These are phyloP conservation scores for Dicrurus megarhynchus DNA, from an alignment of 2,113 vertebrate genomes.

Conservation along the genomic window DNA sequence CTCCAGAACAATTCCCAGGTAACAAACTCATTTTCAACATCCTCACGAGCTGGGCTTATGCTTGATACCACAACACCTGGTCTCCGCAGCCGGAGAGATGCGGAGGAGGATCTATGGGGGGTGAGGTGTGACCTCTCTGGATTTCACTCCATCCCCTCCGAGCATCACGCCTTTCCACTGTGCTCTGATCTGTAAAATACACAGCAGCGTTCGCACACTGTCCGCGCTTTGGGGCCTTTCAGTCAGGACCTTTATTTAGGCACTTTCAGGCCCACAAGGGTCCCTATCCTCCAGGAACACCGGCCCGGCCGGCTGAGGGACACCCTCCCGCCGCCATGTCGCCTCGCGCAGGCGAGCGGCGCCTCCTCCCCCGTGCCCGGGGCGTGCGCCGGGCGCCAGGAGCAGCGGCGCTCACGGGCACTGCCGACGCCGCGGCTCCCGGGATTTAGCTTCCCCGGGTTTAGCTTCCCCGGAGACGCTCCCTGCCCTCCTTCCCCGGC, in stretches of 20 bases:
- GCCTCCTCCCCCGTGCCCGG: neutral
- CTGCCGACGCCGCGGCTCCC: neutral
- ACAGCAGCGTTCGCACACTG: rapidly evolving
- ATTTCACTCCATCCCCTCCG: neutral
- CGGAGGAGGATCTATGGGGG: neutral
- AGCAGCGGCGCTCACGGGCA: neutral
- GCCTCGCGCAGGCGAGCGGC: neutral
- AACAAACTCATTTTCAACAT: neutral
- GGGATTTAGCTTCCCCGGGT: no score
- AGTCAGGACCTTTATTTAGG: rapidly evolving
- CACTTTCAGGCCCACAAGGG: rapidly evolving
- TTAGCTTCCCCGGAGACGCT: no score
- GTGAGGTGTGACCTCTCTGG: neutral
- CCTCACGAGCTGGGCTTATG: neutral
- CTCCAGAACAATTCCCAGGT: neutral
- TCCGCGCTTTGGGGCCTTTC: rapidly evolving
- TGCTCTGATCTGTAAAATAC: rapidly evolving
- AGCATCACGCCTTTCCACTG: rapidly evolving
- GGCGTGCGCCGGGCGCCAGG: neutral
- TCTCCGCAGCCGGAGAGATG: neutral
- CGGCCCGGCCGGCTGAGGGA: neutral
- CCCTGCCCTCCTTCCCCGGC: no score
- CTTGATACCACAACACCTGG: rapidly evolving
- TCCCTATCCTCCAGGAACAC: rapidly evolving
- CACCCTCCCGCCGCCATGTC: neutral